Evolutionary conservation across 2,797 vertebrate species (phyloP).

Genomic region (Choloepus didactylus): DNA sequence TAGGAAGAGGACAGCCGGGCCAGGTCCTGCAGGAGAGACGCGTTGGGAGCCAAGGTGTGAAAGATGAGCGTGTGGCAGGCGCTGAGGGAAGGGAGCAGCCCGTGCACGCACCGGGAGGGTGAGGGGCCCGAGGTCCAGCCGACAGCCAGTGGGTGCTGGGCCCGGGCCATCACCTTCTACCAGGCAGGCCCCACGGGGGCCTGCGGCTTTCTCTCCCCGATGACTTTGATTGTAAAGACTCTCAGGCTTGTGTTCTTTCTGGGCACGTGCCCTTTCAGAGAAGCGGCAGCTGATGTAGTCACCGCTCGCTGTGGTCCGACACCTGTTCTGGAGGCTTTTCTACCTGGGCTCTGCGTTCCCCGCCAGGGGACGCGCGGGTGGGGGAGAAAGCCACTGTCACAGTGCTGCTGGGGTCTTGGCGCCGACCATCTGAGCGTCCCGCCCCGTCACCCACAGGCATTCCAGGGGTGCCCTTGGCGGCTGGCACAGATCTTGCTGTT

Average conservation of each 20-base stretch:
- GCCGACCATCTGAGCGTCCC: too few species aligned
- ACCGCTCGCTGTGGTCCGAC: not conserved
- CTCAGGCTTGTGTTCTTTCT: not conserved
- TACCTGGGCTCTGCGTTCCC: not conserved
- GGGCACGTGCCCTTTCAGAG: not conserved
- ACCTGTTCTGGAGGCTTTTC: not conserved
- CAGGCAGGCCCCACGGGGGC: not conserved
- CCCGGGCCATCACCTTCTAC: not conserved
- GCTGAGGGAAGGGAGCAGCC: not conserved
- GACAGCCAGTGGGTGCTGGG: not conserved
- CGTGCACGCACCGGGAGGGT: fast-evolving
- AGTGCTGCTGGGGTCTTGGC: too few species aligned
- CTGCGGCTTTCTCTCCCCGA: conserved; percentile 34
- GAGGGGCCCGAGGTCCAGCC: not conserved
- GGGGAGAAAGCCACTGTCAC: too few species aligned
- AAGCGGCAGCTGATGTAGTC: not conserved
- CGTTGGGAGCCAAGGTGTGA: not conserved
- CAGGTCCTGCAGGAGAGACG: not conserved
- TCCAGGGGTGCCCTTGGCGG: not conserved
- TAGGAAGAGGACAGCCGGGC: not conserved
- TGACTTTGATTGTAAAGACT: conserved; percentile 1
- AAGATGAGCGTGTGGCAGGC: not conserved
- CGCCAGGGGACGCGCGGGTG: not conserved
- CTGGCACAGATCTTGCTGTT: not conserved
- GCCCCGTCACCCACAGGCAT: not conserved